Evolutionary conservation across 2,113 vertebrate genomes (phyloP).

Genomic region (Amazona guildingii): DNA sequence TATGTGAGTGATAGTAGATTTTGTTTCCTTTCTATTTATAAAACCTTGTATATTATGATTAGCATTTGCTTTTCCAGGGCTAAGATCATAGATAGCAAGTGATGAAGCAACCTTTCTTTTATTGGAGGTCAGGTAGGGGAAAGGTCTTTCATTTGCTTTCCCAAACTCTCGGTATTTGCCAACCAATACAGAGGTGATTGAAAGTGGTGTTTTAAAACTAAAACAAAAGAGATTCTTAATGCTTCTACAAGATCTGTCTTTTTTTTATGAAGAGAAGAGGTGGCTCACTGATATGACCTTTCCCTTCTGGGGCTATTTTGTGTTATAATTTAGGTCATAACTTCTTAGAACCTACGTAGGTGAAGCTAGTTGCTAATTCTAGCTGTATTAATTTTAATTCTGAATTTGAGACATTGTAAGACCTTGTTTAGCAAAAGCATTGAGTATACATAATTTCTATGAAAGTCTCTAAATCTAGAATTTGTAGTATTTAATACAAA

Average conservation of each 20-base stretch:
- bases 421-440: neutral
- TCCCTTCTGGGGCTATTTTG: slow-evolving; percentile 10
- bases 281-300: neutral
- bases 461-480: neutral
- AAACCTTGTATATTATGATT: neutral
- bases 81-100: neutral
- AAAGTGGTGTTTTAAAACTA: neutral
- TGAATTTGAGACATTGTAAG: neutral
- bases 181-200: neutral
- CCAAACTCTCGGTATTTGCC: neutral
- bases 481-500: neutral
- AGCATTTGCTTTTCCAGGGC: neutral
- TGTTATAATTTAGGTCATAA: slow-evolving; percentile 42
- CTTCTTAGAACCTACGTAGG: slow-evolving; percentile 4
- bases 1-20: neutral
- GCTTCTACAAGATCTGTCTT: neutral
- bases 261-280: neutral
- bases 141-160: slow-evolving; percentile 32
- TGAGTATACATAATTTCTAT: neutral
- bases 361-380: slow-evolving; percentile 20
- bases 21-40: neutral
- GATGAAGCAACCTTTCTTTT: neutral
- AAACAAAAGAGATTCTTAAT: neutral
- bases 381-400: slow-evolving; percentile 25
- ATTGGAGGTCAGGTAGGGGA: neutral